A percentile compares a stretch with the other conserved stretches of the same genome.
phyloP scores from a whole-genome alignment of 1,140 invertebrate genomes.

The Leptopilina boulardi region DNA sequence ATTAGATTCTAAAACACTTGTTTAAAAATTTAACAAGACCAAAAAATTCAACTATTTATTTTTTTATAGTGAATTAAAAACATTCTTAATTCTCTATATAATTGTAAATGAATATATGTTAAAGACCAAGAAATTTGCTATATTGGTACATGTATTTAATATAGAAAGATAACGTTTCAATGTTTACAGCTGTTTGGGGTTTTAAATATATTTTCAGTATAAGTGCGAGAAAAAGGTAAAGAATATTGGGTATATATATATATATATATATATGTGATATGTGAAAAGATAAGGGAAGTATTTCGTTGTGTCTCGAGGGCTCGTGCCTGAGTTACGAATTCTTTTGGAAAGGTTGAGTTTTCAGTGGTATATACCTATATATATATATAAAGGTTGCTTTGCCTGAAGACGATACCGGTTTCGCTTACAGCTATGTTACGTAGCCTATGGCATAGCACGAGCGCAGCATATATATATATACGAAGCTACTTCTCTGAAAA shows the following conservation, averaged over 20 bases:
- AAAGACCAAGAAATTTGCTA: too few relatives aligned
- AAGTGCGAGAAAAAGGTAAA: not conserved
- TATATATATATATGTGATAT: too few relatives aligned
- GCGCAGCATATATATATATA: constrained; percentile 65
- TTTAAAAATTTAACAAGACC: too few relatives aligned
- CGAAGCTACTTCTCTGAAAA: constrained; percentile 62
- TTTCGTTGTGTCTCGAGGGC: not conserved
- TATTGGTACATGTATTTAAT: too few relatives aligned
- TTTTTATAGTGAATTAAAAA: too few relatives aligned
- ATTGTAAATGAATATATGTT: too few relatives aligned
- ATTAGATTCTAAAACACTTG: too few relatives aligned
- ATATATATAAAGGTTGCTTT: constrained; percentile 39
- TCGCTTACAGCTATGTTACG: constrained; percentile 63
- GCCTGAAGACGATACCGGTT: constrained; percentile 62
- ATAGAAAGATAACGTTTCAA: too few relatives aligned
- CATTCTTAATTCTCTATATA: too few relatives aligned
- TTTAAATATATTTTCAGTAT: not conserved
- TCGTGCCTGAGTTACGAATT: constrained; percentile 40
- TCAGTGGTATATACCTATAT: constrained; percentile 36
- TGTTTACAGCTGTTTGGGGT: too few relatives aligned
- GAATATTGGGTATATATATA: not conserved
- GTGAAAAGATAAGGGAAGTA: not conserved
- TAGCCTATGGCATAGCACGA: constrained; percentile 63
- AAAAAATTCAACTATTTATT: too few relatives aligned
- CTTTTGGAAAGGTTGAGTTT: constrained; percentile 37